Evolutionary conservation across 2,888 invertebrate genomes (phyloP), one percentile per base, ranked within the genome.

Genomic region (Callinectes sapidus): DNA sequence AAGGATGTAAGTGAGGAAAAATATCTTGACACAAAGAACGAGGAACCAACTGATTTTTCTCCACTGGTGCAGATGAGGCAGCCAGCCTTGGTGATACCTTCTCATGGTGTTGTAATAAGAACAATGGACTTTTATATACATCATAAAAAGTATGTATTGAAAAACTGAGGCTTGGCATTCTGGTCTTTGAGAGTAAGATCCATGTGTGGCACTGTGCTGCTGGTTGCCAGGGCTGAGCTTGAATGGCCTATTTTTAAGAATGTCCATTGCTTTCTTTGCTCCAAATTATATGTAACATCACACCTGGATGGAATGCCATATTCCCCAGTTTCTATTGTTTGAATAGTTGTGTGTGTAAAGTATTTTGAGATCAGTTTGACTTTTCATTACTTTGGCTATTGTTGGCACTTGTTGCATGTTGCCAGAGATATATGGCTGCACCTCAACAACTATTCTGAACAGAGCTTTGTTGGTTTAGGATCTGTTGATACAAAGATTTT

Each of bases 41-140:
- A 71, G 13, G 23, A 71, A 13, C 10, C 71, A 28, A 28, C n/a
- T 71, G 28, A 71, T 71, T 71, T 71, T 71, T 28, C 5, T 71
- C 71, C 71, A 71, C 28, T 71, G 71, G n/a, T 71, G 71, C 28
- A 71, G 71, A 71, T 71, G n/a, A 71, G 71, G 71, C n/a, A 71
- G 71, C 13, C 28, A 71, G 71, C 71, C 28, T 71, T n/a, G 71
- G n/a, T 71, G 66, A 71, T 16, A 23, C n/a, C n/a, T n/a, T n/a
- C 66, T 71, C 66, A 71, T 71, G 23, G 71, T 71, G 71, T 71
- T 71, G n/a, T 28, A n/a, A 71, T 71, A 71, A 71, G 61, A 61
- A 61, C 61, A 61, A 61, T 28, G 28, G 71, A 28, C 1, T 71
- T 28, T 71, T 71, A 71, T 71, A 28, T 13, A 71, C 28, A 3